Conservation (phyloP, 2,888 invertebrate genomes). For the Diarsia rubi region DNA sequence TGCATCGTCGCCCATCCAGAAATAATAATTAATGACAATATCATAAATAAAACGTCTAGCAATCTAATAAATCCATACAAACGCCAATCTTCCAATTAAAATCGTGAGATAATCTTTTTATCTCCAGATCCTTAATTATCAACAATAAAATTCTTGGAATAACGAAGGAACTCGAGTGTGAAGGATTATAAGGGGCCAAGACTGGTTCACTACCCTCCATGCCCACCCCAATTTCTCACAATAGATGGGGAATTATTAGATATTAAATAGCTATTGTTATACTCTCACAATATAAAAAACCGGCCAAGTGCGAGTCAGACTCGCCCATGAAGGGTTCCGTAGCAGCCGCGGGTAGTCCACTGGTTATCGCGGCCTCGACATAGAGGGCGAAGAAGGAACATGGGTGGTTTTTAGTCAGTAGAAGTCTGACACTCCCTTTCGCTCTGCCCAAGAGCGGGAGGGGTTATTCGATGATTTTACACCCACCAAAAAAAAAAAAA, state of each 20-base stretch:
- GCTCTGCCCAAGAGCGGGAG: no score
- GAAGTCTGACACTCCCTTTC: no score
- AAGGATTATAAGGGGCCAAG: slow-evolving; percentile 81
- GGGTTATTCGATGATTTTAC: no score
- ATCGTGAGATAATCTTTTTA: slow-evolving; percentile 85
- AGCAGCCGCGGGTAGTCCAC: no score
- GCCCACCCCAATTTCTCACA: slow-evolving; percentile 65
- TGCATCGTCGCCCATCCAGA: not conserved
- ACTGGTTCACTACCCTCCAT: slow-evolving; percentile 74
- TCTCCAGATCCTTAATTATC: slow-evolving; percentile 84
- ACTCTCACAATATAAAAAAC: slow-evolving; percentile 26
- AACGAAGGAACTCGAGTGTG: slow-evolving; percentile 79
- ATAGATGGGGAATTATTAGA: slow-evolving; percentile 60
- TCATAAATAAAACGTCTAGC: not conserved
- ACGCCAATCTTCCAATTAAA: slow-evolving; percentile 74
- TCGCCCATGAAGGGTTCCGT: no score
- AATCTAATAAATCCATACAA: slow-evolving; percentile 17
- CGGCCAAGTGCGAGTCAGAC: no score
- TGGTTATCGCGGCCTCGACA: no score
- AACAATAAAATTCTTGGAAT: slow-evolving; percentile 84
- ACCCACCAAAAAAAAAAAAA: no score
- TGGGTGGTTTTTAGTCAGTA: no score
- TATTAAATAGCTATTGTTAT: slow-evolving; percentile 57
- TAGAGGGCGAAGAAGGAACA: no score
- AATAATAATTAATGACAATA: slow-evolving; percentile 10